phyloP scores from a whole-genome alignment of 2,888 invertebrate genomes.

The Orchesella flavescens region DNA sequence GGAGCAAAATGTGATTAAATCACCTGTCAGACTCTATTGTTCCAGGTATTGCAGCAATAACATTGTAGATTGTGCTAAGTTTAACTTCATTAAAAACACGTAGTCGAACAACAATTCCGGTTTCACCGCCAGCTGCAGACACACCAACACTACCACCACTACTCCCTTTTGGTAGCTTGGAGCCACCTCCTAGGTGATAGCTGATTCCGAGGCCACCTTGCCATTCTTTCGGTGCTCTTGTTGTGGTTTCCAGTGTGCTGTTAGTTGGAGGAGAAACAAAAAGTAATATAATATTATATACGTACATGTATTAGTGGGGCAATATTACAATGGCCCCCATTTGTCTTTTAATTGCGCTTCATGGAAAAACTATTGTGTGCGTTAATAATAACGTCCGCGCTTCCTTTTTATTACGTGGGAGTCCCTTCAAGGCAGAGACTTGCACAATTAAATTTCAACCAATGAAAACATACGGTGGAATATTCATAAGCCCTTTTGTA shows the following conservation, averaged over 20 bases:
- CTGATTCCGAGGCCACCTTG: constrained; percentile 67
- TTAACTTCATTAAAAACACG: constrained; percentile 70
- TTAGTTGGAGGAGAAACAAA: constrained; percentile 15
- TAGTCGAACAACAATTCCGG: constrained; percentile 62
- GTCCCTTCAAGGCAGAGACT: no score
- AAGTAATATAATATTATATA: background rate
- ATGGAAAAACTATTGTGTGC: no score
- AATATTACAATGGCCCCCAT: background rate
- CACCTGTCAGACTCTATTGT: constrained; percentile 71
- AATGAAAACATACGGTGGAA: no score
- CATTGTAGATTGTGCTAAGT: constrained; percentile 69
- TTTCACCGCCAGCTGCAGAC: constrained; percentile 33
- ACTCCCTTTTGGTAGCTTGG: constrained; percentile 12
- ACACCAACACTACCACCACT: no score
- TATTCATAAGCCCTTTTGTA: no score
- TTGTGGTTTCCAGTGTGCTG: constrained; percentile 61
- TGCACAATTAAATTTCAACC: no score
- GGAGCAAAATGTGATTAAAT: constrained; percentile 58
- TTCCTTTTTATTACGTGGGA: no score
- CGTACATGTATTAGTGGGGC: background rate
- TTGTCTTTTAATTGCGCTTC: no score
- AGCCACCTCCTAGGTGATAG: constrained; percentile 63
- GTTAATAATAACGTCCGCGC: no score
- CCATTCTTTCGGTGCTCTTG: constrained; percentile 68
- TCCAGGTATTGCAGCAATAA: constrained; percentile 71